Conservation (phyloP, 1,140 invertebrate species). For the Nasonia vitripennis region DNA sequence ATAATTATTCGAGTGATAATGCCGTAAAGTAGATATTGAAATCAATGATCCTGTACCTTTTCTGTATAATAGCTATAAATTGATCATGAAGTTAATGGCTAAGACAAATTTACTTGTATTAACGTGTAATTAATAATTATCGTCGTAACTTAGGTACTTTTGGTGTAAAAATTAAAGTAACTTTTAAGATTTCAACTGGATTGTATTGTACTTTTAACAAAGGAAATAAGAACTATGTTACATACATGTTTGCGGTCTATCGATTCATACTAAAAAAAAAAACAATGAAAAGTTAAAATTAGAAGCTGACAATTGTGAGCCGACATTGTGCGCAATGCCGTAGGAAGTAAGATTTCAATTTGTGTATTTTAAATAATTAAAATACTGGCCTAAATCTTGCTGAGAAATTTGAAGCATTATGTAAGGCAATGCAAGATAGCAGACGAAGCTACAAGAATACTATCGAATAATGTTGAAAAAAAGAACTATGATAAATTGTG, state of each 20-base stretch:
- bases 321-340: conserved; percentile 39
- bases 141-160: conserved; percentile 71
- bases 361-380: conserved; percentile 67
- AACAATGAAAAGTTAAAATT: conserved; percentile 44
- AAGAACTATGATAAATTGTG: conserved; percentile 64
- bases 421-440: conserved; percentile 45
- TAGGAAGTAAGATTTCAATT: conserved; percentile 47
- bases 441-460: conserved; percentile 53
- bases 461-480: conserved; percentile 52
- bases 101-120: conserved; percentile 71
- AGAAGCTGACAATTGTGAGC: conserved; percentile 51
- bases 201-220: conserved; percentile 50
- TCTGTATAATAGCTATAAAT: conserved; percentile 70
- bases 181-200: conserved; percentile 68
- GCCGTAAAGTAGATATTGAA: conserved; percentile 50
- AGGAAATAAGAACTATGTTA: conserved; percentile 39
- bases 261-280: conserved; percentile 37
- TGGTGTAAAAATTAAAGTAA: conserved; percentile 73
- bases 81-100: conserved; percentile 63
- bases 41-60: conserved; percentile 66
- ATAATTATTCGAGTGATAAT: conserved; percentile 40
- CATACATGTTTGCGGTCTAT: conserved; percentile 32
- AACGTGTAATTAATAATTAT: conserved; percentile 73
- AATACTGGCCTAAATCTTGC: conserved; percentile 62
- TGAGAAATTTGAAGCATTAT: conserved; percentile 49